Conservation (phyloP, 2,113 vertebrate genomes). For the Chinchilla lanigera region DNA sequence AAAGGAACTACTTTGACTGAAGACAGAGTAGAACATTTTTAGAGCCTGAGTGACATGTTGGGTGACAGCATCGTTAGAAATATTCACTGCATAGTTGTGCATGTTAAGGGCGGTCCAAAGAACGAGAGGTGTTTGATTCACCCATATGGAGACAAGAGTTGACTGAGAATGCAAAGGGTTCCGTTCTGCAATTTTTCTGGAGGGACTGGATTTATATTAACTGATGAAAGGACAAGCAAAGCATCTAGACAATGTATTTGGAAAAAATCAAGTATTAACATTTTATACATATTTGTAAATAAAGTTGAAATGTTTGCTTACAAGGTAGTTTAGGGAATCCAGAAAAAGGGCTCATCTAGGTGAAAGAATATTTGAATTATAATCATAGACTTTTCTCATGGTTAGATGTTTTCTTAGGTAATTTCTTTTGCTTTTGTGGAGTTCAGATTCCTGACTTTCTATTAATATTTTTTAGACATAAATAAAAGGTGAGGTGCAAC, state of each 20-base stretch:
- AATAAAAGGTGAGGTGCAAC: not conserved
- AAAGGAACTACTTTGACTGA: constrained; percentile 44
- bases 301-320: not conserved
- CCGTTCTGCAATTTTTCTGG: not conserved
- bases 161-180: not conserved
- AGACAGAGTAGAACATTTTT: constrained; percentile 23
- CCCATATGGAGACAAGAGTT: not conserved
- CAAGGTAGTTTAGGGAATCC: not conserved
- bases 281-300: not conserved
- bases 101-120: not conserved
- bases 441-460: not conserved
- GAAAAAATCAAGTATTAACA: not conserved
- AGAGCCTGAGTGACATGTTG: not conserved
- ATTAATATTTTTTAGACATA: not conserved
- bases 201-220: constrained; percentile 2
- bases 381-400: not conserved
- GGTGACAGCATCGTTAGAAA: constrained; percentile 34
- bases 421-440: not conserved
- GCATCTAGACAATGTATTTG: not conserved
- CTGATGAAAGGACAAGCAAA: not conserved
- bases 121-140: not conserved
- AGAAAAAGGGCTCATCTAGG: not conserved
- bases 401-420: not conserved
- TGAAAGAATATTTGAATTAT: not conserved
- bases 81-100: not conserved